Evolutionary conservation across 2,797 vertebrate species (phyloP), one percentile per base, ranked within the genome.

Genomic region (Lophotriccus pileatus): DNA sequence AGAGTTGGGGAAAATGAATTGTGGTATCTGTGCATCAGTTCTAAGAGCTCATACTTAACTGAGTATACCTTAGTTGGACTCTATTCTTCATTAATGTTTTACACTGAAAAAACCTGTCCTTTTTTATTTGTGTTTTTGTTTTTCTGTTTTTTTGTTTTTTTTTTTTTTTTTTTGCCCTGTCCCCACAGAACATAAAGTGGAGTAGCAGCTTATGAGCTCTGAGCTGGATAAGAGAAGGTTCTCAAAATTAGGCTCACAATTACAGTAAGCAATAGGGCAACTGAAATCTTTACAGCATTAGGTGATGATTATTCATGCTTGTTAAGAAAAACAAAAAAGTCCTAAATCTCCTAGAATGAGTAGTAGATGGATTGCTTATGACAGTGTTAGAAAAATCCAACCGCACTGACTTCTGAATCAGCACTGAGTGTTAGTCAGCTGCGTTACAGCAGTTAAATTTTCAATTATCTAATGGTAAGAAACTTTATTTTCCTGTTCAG

Each of bases 161-260:
- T 39, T 68, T 9, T 59, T 41, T 56, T 6, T 2, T 22, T 46
- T 37, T 58, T 25, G 24, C 12, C 8, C 22, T 4, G 17, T 50
- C 8, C 8, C 13, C 5, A 4, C 11, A 1, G n/a, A 47, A 37
- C 3, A 2, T 11, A 8, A 20, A 2, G n/a, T 85, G 43, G 11
- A 76, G 27, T 52, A 62, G 52, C 53, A 78, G 22, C 7, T 59
- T 15, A 5, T 18, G 36, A 84, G 8, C 43, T 87, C 24, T 36
- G 53, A 83, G 32, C 23, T 60, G 15, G 23, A 4, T 43, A 8
- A 47, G 22, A 55, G 24, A 75, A 14, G 11, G 7, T 15, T 63
- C 32, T 83, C 30, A 41, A 32, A 52, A 37, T 59, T 6, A 50
- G 10, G 12, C 15, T 76, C 34, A 9, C 5, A 56, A 5, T 55